Conservation (phyloP, 1,140 invertebrate species). For the Tetragonula clypearis region DNA sequence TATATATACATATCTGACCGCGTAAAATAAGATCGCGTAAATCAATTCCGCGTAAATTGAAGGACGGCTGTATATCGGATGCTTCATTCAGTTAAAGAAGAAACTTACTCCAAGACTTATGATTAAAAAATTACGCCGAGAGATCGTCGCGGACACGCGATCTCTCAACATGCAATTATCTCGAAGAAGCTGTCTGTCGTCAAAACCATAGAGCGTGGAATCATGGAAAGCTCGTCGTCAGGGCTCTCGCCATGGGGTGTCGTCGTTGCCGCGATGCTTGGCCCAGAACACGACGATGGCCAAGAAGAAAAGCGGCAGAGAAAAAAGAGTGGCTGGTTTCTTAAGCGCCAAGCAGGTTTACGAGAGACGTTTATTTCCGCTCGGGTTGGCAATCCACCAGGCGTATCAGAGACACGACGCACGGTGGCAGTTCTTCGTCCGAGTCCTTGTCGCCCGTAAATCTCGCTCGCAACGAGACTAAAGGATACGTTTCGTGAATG, state of each 20-base stretch:
- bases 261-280: not conserved
- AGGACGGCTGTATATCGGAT: too few relatives aligned
- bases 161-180: not conserved
- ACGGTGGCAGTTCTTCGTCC: slow-evolving; percentile 57
- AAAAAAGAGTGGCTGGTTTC: slow-evolving; percentile 3
- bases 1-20: too few relatives aligned
- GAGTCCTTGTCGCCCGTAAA: slow-evolving; percentile 59
- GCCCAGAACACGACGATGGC: not conserved
- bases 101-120: too few relatives aligned
- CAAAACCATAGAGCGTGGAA: slow-evolving; percentile 10
- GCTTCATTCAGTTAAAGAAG: too few relatives aligned
- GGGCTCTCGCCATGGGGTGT: slow-evolving; percentile 12
- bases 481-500: slow-evolving; percentile 45
- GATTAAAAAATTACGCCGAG: too few relatives aligned
- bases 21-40: too few relatives aligned
- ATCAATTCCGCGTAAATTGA: too few relatives aligned
- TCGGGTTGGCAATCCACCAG: slow-evolving; percentile 61
- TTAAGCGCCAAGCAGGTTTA: slow-evolving; percentile 64
- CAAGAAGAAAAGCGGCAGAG: not conserved
- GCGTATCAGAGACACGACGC: slow-evolving; percentile 58
- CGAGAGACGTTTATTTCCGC: slow-evolving; percentile 70
- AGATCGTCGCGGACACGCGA: not conserved
- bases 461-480: slow-evolving; percentile 58
- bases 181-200: not conserved
- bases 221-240: slow-evolving; percentile 51